Evolutionary conservation across 1,140 invertebrate genomes (phyloP), one percentile per base, ranked within the genome.

Genomic region (Argopecten irradians): DNA sequence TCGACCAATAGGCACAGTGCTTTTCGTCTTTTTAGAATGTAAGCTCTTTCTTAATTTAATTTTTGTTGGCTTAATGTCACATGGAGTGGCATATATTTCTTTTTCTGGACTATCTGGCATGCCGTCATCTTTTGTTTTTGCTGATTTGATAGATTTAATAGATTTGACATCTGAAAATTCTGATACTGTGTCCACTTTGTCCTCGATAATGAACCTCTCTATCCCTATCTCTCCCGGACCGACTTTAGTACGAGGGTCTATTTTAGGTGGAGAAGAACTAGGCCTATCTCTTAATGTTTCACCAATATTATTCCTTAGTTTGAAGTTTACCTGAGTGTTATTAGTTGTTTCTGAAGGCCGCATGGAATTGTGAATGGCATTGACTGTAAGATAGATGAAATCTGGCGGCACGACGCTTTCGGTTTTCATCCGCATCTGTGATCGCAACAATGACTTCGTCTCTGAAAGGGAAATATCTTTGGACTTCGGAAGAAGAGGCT

Each of bases 371-470:
- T 95, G 93, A 71, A 95, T 95, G 86, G 94, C 93, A 91, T 93
- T 94, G 0, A 95, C 92, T 32, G 94, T 94, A 13, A 95, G 85
- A 88, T 94, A 95, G 28, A 95, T 94, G 91, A 95, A 95, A 86
- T 95, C 94, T 28, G 95, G 95, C n/a, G 94, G 94, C 13, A 93
- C 90, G 85, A 93, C 87, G 86, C 90, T 93, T 41, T 94, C 94
- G 36, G 91, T 88, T 89, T 93, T 93, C 92, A 93, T 94, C 34
- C 94, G 91, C 82, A 95, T 95, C 90, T 95, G 95, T 43, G 94
- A 95, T 34, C 94, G 89, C n/a, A 95, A 90, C 86, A 95, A 87
- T 33, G 93, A 88, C 89, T 95, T 95, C 32, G 94, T 95, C 87
- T 95, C 95, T 34, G 93, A 93, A 41, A 95, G 89, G 36, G 91